Evolutionary conservation across 2,888 invertebrate species (phyloP), one percentile per base, ranked within the genome.

Genomic region (Bedellia somnulentella): DNA sequence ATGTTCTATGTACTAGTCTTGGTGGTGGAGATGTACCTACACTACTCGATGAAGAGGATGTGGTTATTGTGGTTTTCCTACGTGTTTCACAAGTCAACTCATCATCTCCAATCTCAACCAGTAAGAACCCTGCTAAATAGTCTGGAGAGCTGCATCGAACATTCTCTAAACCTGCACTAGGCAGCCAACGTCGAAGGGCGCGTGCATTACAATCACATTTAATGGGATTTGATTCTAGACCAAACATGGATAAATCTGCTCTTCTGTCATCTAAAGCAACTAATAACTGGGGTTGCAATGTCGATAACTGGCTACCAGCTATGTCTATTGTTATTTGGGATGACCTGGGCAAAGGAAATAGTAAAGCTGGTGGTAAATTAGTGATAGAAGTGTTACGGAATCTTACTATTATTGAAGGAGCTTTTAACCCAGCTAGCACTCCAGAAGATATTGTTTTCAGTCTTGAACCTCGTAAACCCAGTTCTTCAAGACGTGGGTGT

Each of bases 271-370:
- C 93, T 15, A 93, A 67, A 3, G 90, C 86, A 3, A 85, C 82
- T 5, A 93, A 60, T 37, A 93, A 75, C 46, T 91, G 92, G 0
- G 88, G 85, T 35, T 87, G 82, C 5, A 94, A 56, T 2, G 87
- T 86, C 1, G 82, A 79, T 23, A 94, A 70, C 52, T 85, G 85
- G 44, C 88, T 91, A 10, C 89, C 89, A 3, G 83, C 79, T 0
- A 93, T 81, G 49, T 93, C 90, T 3, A 94, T 76, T 3, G 79
- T 81, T 16, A 93, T 81, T 37, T 82, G 82, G 0, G 91, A 89
- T 2, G 93, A 93, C 45, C 92, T 80, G 1, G 93, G 93, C 12
- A 94, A 81, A 0, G 93, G 91, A 50, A 93, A 91, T 34, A 94
- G 81, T 13, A 93, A 56, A 1, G 92, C 87, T 3, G 91, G 86